A percentile compares a stretch with the other conserved stretches of the same genome.
These are phyloP conservation scores for Anarrhichthys ocellatus DNA, from an alignment of 2,113 vertebrate genomes.

Conservation along the genomic window DNA sequence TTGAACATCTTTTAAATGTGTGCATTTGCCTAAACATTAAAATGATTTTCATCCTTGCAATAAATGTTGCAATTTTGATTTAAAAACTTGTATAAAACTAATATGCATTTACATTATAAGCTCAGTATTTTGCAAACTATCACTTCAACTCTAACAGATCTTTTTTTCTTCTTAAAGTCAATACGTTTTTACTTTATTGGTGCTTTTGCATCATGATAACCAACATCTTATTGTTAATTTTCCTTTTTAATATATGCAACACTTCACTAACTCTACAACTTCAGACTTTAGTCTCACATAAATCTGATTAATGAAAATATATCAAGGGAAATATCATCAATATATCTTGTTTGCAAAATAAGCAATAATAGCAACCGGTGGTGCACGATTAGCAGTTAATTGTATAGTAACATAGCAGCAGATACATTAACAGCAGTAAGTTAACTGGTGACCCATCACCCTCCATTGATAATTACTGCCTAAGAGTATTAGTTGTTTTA, in stretches of 20 bases:
- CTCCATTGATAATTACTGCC: not conserved
- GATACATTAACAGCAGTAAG: not conserved
- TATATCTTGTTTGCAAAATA: not conserved
- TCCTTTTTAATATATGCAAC: not conserved
- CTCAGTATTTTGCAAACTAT: not conserved
- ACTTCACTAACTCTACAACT: not conserved
- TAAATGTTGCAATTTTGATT: not conserved
- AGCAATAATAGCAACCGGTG: not conserved
- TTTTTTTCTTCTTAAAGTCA: not conserved
- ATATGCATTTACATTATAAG: not conserved
- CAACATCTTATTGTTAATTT: too few relatives aligned
- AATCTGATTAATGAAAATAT: not conserved
- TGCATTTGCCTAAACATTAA: not conserved
- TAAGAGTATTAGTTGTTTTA: not conserved
- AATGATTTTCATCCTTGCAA: not conserved
- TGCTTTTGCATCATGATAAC: not conserved
- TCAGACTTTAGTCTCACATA: not conserved
- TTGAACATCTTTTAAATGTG: not conserved
- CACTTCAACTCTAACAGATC: not conserved
- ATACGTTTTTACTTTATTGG: not conserved
- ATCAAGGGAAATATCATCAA: not conserved
- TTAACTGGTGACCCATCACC: too few relatives aligned
- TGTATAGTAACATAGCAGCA: not conserved
- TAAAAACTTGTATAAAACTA: not conserved
- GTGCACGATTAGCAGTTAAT: too few relatives aligned